phyloP scores from a whole-genome alignment of 2,113 vertebrate genomes.

The Malurus elegans region DNA sequence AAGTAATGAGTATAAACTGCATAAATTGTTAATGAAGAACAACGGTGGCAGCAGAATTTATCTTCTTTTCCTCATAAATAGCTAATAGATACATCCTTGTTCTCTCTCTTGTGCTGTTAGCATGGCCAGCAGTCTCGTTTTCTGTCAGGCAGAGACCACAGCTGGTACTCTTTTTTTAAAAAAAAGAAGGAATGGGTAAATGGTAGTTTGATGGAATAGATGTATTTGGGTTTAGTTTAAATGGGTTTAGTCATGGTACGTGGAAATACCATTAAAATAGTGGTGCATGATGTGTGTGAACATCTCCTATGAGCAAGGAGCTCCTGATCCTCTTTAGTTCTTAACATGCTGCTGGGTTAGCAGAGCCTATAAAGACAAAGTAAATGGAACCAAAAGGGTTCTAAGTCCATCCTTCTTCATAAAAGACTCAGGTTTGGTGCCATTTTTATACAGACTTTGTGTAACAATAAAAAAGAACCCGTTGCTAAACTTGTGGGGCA shows the following conservation, averaged over 20 bases:
- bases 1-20: conserved; percentile 18
- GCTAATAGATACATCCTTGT: conserved; percentile 33
- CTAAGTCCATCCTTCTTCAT: background rate
- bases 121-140: background rate
- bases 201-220: background rate
- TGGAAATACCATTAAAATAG: background rate
- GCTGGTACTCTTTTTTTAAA: background rate
- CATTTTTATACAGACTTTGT: background rate
- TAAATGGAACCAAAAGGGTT: background rate
- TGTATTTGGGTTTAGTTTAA: background rate
- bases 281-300: background rate
- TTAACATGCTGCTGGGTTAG: background rate
- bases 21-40: conserved; percentile 40
- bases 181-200: background rate
- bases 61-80: conserved; percentile 48
- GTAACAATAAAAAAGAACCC: background rate
- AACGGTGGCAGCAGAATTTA: conserved; percentile 9
- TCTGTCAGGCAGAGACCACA: background rate
- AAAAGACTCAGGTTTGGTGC: background rate
- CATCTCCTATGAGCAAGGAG: background rate
- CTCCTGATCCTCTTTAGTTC: background rate
- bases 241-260: background rate
- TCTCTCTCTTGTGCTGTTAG: background rate
- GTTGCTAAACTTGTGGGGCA: background rate
- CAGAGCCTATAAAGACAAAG: background rate